Evolutionary conservation across 2,113 vertebrate genomes (phyloP), one percentile per base, ranked within the genome.

Genomic region (Dolichotis patagonum): DNA sequence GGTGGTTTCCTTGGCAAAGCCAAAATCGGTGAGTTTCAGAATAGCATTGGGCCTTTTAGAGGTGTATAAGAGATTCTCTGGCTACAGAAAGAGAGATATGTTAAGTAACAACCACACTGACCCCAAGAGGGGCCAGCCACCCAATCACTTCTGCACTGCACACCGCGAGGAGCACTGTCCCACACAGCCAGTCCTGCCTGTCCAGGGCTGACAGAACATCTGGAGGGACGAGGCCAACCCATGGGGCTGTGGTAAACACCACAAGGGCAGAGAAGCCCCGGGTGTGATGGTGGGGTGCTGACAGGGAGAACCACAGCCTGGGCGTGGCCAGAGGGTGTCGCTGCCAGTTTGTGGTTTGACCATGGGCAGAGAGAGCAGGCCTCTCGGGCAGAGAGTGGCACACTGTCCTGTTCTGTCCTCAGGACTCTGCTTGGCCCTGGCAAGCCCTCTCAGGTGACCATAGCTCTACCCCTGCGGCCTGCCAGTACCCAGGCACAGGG

Each of bases 1-100:
- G 96, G 99, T 99, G 82, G 99, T 99, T 98, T 99, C 99, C 98
- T 99, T 99, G 97, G 99, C 99, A 97, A 99, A 99, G 97, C 99
- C 99, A 78, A 99, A 99, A 98, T 99, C 99, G 2, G 99, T 99
- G 98, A 99, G 99, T 58, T 99, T 99, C 71, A 99, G 98, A 90
- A 99, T 98, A 7, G 99, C 98, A 0, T 98, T 99, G 91, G 99
- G 99, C 95, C 99, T 98, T 97, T 99, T 99, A 30, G 99, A 98
- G 32, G 99, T 99, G 98, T 99, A 99, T 80, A 99, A 98, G 95
- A 99, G 99, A 97, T 99, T 99, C 98, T 99, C 99, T 0, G 99
- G 99, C 99, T 99, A 98, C 22, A 95, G 46, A 96, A 63, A 96
- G 35, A n/a, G 20, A 93, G 12, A 46, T 0, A 35, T 35, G 54